Evolutionary conservation across 2,113 vertebrate species (phyloP).

Genomic region (Hyla sarda): DNA sequence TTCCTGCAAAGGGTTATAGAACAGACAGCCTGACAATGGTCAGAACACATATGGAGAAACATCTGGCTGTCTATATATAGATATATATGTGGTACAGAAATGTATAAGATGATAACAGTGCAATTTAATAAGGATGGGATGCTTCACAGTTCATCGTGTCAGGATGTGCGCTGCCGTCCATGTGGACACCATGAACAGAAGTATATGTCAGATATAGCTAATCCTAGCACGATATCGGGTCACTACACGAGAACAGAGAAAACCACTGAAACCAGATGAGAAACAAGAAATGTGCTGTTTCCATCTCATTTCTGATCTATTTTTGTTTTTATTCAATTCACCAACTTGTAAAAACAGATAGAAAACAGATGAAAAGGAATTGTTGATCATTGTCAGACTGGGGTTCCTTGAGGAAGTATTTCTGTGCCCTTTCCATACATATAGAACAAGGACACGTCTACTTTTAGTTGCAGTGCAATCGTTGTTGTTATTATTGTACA

Average conservation of each 20-base stretch:
- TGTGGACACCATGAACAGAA: conserved; percentile 6
- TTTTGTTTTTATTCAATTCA: background rate
- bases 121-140: background rate
- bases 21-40: conserved; percentile 2
- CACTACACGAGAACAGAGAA: background rate
- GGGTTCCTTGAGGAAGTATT: background rate
- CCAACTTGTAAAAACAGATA: background rate
- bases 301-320: background rate
- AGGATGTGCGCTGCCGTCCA: background rate
- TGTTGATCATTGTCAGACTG: background rate
- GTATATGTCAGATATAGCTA: background rate
- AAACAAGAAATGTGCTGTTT: background rate
- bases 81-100: background rate
- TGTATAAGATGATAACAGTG: background rate
- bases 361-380: background rate
- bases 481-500: too few relatives aligned
- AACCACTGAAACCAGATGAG: background rate
- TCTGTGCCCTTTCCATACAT: background rate
- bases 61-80: conserved; percentile 46
- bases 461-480: too few relatives aligned
- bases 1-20: background rate
- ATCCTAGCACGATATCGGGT: background rate
- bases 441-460: too few relatives aligned
- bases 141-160: background rate
- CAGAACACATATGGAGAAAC: background rate